Conservation (phyloP, 2,888 invertebrate genomes). For the Notodonta dromedarius region DNA sequence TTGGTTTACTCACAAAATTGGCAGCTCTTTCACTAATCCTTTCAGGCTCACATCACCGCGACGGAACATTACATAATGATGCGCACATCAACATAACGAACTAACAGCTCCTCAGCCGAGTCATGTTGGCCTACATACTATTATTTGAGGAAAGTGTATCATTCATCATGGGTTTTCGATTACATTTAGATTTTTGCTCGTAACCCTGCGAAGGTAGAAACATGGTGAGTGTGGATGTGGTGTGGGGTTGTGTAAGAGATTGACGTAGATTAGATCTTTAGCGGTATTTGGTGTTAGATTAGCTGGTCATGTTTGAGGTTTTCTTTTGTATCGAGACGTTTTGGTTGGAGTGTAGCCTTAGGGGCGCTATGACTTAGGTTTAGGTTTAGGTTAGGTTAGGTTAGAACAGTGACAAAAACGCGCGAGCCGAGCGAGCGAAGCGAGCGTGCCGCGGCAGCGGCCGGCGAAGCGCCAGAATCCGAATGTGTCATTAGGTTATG, state of each 20-base stretch:
- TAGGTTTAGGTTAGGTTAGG: too few relatives aligned
- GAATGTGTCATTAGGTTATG: too few relatives aligned
- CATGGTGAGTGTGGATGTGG: background rate
- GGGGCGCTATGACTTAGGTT: too few relatives aligned
- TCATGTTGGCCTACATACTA: slow-evolving; percentile 29
- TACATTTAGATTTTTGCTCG: slow-evolving; percentile 32
- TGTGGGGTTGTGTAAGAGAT: background rate
- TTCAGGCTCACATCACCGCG: background rate
- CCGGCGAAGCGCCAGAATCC: too few relatives aligned
- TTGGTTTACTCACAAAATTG: background rate
- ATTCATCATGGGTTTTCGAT: slow-evolving; percentile 34
- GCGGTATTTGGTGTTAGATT: background rate
- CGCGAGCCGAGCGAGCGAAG: too few relatives aligned
- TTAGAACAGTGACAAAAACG: too few relatives aligned
- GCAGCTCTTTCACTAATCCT: background rate
- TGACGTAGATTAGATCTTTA: background rate
- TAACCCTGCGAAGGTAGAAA: slow-evolving; percentile 22
- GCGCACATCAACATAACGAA: slow-evolving; percentile 28
- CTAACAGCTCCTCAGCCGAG: slow-evolving; percentile 21
- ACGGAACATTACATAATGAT: background rate
- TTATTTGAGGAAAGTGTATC: slow-evolving; percentile 9
- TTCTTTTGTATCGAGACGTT: too few relatives aligned
- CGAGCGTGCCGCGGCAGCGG: too few relatives aligned
- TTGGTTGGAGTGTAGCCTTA: too few relatives aligned
- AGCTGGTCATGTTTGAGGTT: background rate